A percentile compares a stretch with the other conserved stretches of the same genome.
phyloP scores from a whole-genome alignment of 2,797 vertebrate species.

The Emydoidea blandingii region DNA sequence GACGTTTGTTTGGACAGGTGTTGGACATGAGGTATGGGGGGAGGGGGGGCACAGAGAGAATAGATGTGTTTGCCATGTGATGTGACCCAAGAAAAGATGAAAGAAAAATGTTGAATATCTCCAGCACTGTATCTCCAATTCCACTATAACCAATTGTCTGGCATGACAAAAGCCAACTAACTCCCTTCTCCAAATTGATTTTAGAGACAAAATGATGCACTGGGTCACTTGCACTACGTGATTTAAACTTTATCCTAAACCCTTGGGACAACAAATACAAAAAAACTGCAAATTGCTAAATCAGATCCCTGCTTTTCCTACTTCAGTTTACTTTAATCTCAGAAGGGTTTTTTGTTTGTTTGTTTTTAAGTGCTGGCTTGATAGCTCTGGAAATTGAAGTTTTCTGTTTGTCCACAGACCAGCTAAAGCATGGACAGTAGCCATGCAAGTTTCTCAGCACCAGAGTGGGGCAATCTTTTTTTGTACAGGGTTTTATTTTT shows the following conservation, averaged over 20 bases:
- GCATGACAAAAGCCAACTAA: slow-evolving; percentile 75
- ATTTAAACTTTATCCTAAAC: slow-evolving; percentile 55
- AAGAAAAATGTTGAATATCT: slow-evolving; percentile 77
- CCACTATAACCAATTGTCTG: slow-evolving; percentile 67
- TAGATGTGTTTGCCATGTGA: slow-evolving; percentile 78
- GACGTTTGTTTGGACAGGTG: slow-evolving; percentile 83
- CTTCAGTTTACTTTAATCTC: neutral
- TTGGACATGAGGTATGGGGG: slow-evolving; percentile 40
- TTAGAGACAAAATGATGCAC: slow-evolving; percentile 47
- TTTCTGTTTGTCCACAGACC: neutral
- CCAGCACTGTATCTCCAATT: slow-evolving; percentile 72
- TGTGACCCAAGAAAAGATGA: slow-evolving; percentile 72
- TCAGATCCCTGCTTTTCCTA: slow-evolving; percentile 33
- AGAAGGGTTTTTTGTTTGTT: too few relatives aligned
- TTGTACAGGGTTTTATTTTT: too few relatives aligned
- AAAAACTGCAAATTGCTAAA: slow-evolving; percentile 63
- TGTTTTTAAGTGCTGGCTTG: neutral
- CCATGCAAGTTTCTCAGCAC: neutral
- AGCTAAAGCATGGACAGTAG: neutral
- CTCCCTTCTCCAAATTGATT: slow-evolving; percentile 38
- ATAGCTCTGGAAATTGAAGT: neutral
- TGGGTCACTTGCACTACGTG: slow-evolving; percentile 63
- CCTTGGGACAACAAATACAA: slow-evolving; percentile 36
- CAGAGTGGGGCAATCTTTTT: too few relatives aligned
- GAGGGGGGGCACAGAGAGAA: slow-evolving; percentile 28